Evolutionary conservation across 2,888 invertebrate genomes (phyloP).

Genomic region (Drosophila paracracens): DNA sequence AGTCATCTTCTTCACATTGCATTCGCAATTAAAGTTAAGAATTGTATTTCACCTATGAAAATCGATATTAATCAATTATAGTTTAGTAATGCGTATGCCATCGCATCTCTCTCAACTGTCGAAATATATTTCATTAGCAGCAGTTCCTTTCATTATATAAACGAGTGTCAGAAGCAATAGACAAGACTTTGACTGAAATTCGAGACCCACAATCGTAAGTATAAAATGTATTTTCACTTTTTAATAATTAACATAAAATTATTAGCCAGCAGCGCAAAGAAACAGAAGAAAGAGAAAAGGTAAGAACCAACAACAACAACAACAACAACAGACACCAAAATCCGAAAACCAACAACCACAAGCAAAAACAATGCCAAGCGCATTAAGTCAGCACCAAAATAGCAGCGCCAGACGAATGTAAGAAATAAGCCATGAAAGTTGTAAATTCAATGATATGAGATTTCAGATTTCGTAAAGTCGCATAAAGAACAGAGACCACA

Average conservation of each 20-base stretch:
- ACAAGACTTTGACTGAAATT: constrained; percentile 51
- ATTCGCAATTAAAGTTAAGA: constrained; percentile 11
- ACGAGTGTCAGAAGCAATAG: constrained; percentile 46
- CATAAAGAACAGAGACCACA: constrained; percentile 63
- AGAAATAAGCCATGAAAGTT: constrained; percentile 73
- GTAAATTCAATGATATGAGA: constrained; percentile 51
- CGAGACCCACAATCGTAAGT: constrained; percentile 46
- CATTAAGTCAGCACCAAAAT: constrained; percentile 45
- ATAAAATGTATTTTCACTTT: constrained; percentile 74
- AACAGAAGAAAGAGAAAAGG: constrained; percentile 46
- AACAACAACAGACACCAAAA: constrained; percentile 13
- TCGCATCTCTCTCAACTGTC: background rate
- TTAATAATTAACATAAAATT: constrained; percentile 80
- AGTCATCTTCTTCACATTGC: constrained; percentile 4
- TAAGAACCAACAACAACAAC: constrained; percentile 43
- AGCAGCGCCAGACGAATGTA: constrained; percentile 27
- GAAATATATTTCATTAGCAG: constrained; percentile 22
- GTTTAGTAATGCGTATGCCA: background rate
- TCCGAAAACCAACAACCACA: constrained; percentile 7
- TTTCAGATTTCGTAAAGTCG: constrained; percentile 61
- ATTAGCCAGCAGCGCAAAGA: constrained; percentile 64
- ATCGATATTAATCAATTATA: background rate
- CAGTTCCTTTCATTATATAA: constrained; percentile 55
- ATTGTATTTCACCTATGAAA: background rate
- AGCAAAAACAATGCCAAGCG: constrained; percentile 60